phyloP scores from a whole-genome alignment of 2,113 vertebrate species.

The Malurus cyaneus region DNA sequence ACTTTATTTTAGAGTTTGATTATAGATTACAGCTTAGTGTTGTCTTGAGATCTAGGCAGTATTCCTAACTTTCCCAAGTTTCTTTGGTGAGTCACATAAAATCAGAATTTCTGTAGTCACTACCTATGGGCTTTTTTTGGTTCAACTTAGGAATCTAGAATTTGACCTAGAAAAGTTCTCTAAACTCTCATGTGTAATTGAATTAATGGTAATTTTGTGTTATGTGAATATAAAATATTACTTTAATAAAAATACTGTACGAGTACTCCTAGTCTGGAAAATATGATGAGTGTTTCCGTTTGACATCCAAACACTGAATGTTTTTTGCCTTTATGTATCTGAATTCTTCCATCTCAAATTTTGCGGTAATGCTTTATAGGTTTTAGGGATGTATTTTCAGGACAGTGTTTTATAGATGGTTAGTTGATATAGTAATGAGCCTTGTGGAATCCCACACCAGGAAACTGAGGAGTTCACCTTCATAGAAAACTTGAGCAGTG shows the following conservation, averaged over 20 bases:
- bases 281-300: not conserved
- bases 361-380: not conserved
- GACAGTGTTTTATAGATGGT: not conserved
- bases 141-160: not conserved
- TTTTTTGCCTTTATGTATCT: not conserved
- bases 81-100: not conserved
- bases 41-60: not conserved
- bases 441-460: not conserved
- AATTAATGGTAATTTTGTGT: not conserved
- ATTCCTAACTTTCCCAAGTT: not conserved
- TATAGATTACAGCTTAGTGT: not conserved
- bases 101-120: not conserved
- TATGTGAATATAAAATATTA: not conserved
- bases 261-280: not conserved
- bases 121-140: not conserved
- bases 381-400: not conserved
- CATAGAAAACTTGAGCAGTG: not conserved
- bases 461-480: not conserved
- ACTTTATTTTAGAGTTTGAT: slow-evolving; percentile 1
- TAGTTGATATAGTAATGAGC: not conserved
- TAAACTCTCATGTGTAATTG: not conserved
- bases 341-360: not conserved
- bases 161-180: not conserved
- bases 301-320: not conserved
- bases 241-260: not conserved